Evolutionary conservation across 2,797 vertebrate species (phyloP), one percentile per base, ranked within the genome.

Genomic region (Champsocephalus esox): DNA sequence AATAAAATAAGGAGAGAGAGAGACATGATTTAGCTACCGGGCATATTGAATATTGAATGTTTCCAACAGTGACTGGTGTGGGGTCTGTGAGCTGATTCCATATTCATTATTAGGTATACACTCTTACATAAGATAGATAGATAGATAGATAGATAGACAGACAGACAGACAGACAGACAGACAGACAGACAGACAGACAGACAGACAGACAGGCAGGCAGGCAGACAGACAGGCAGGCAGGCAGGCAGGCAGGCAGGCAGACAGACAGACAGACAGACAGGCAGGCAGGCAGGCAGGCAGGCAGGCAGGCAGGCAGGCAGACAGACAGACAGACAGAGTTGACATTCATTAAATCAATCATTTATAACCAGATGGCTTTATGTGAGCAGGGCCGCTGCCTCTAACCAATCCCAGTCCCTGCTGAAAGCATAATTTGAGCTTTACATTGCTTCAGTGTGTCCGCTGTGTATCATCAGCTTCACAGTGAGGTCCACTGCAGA

Each of bases 391-490:
- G 66, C 61, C 60, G 66, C 44, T 50, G 24, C 17, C 63, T 64
- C 56, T 54, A 60, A 61, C 75, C 71, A 70, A 46, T 38, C 77
- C 28, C 28, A 13, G 59, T 66, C 38, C 71, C 68, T 50, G 57
- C 73, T 87, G 67, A 76, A 87, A 75, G 65, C 61, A 54, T 83
- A 81, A 87, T 87, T 87, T 86, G 69, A 79, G 70, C 82, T 87
- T 55, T 43, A 16, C 59, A 56, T 59, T 13, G 12, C 59, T 75
- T 77, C 85, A 67, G 69, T 72, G 19, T 67, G 79, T 73, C 21
- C 2, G 57, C 74, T 73, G 79, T 77, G 63, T 76, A 74, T 88
- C 89, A 85, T 83, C 86, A 73, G 75, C 67, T 73, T 84, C 80
- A 56, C 84, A 81, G 77, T 67, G 57, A 73, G 73, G 63, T 72